Evolutionary conservation across 2,888 invertebrate genomes (phyloP).

Genomic region (Eupithecia tripunctaria): DNA sequence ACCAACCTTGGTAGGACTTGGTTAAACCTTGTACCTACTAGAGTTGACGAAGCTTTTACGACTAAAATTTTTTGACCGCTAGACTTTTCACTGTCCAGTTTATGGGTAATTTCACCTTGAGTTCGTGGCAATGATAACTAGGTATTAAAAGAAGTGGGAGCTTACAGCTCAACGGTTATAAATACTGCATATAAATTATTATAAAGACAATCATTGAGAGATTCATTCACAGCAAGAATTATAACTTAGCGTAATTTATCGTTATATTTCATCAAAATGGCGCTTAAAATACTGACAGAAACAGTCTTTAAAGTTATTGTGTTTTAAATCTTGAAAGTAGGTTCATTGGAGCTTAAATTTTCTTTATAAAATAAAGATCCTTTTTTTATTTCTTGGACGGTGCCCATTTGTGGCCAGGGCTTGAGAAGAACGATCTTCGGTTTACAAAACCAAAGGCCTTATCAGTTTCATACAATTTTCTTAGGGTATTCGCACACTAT

Average conservation of each 20-base stretch:
- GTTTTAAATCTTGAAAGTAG: not conserved
- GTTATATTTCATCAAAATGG: slow-evolving; percentile 4
- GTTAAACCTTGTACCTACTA: too few relatives aligned
- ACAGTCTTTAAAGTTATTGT: not conserved
- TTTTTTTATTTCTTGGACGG: not conserved
- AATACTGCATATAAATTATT: slow-evolving; percentile 40
- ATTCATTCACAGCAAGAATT: not conserved
- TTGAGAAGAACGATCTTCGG: not conserved
- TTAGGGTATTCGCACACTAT: too few relatives aligned
- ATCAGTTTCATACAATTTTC: not conserved
- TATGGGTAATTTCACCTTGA: slow-evolving; percentile 7
- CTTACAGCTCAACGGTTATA: slow-evolving; percentile 33
- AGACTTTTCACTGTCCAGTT: slow-evolving; percentile 2
- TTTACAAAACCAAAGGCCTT: not conserved
- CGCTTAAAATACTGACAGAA: not conserved
- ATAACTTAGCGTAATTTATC: slow-evolving; percentile 6
- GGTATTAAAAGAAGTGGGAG: slow-evolving; percentile 21
- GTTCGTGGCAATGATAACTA: slow-evolving; percentile 13
- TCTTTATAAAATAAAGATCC: not conserved
- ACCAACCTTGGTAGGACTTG: not conserved
- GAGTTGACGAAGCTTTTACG: not conserved
- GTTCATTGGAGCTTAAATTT: not conserved
- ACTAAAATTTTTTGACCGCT: not conserved
- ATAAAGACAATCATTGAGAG: slow-evolving; percentile 1
- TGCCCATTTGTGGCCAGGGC: not conserved